Evolutionary conservation across 2,888 invertebrate genomes (phyloP).

Genomic region (Plebejus melissa): DNA sequence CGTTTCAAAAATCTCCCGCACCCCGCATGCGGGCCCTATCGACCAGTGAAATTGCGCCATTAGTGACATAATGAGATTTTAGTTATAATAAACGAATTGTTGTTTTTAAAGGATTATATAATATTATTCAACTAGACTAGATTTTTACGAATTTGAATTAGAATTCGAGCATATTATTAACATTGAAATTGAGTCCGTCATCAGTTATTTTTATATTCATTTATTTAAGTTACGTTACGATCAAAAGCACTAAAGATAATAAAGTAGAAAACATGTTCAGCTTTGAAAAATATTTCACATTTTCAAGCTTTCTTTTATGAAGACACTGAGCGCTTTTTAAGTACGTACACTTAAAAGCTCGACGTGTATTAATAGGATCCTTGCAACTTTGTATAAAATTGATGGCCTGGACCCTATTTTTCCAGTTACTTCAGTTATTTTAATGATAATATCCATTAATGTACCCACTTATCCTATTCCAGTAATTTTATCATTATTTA

Average conservation of each 20-base stretch:
- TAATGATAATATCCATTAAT: constrained; percentile 24
- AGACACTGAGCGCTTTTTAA: constrained; percentile 17
- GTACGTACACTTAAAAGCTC: constrained; percentile 14
- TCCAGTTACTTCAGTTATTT: constrained; percentile 18
- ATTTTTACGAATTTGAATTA: too few species aligned
- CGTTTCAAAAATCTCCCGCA: too few species aligned
- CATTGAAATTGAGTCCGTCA: too few species aligned
- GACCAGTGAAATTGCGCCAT: too few species aligned
- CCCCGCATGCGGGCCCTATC: too few species aligned
- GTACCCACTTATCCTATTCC: constrained; percentile 11
- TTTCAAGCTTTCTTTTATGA: not conserved
- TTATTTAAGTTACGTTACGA: too few species aligned
- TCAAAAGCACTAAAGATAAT: not conserved
- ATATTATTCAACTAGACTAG: too few species aligned
- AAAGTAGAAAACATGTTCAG: not conserved
- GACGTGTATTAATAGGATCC: constrained; percentile 21
- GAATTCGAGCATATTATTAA: too few species aligned
- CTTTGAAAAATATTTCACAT: not conserved
- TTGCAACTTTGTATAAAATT: constrained; percentile 20
- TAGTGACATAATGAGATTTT: too few species aligned
- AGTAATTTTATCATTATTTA: constrained; percentile 17
- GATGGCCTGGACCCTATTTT: constrained; percentile 2
- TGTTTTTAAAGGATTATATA: too few species aligned
- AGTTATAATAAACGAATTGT: too few species aligned
- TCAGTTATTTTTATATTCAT: too few species aligned